phyloP scores from a whole-genome alignment of 2,888 invertebrate species.

The Drosophila emarginata region DNA sequence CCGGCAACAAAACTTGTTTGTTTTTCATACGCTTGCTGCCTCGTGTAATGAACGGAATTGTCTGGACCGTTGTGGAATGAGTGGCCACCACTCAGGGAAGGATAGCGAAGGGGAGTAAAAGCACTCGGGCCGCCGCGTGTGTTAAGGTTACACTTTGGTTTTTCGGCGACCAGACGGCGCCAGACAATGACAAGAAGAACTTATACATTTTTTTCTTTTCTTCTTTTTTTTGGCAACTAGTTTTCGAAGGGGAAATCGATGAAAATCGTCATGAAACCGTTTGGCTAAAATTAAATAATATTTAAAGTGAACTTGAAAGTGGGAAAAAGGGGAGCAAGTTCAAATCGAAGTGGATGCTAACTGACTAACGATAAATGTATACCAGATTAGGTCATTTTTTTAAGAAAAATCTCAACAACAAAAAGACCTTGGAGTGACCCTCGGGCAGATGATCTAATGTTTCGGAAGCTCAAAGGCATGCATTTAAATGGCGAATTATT shows the following conservation, averaged over 20 bases:
- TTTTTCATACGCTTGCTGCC: constrained; percentile 39
- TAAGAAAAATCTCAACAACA: no score
- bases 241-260: constrained; percentile 54
- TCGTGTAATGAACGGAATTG: constrained; percentile 51
- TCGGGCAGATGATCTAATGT: no score
- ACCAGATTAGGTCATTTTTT: background rate
- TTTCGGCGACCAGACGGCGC: constrained; percentile 69
- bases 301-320: constrained; percentile 42
- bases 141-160: constrained; percentile 69
- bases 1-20: constrained; percentile 53
- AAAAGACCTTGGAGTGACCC: no score
- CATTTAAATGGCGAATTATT: no score
- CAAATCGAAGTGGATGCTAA: background rate
- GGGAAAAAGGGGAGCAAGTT: background rate
- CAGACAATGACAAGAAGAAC: constrained; percentile 37
- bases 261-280: constrained; percentile 51
- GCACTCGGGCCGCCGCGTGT: constrained; percentile 45
- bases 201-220: constrained; percentile 32
- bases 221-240: constrained; percentile 52
- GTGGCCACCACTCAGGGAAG: background rate
- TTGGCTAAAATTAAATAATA: constrained; percentile 40
- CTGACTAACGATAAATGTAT: background rate
- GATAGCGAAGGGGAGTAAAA: background rate
- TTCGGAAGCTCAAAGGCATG: no score
- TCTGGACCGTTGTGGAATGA: constrained; percentile 20